These are phyloP conservation scores for Eupithecia pulchellata DNA, from an alignment of 2,888 invertebrate species.

Conservation along the genomic window DNA sequence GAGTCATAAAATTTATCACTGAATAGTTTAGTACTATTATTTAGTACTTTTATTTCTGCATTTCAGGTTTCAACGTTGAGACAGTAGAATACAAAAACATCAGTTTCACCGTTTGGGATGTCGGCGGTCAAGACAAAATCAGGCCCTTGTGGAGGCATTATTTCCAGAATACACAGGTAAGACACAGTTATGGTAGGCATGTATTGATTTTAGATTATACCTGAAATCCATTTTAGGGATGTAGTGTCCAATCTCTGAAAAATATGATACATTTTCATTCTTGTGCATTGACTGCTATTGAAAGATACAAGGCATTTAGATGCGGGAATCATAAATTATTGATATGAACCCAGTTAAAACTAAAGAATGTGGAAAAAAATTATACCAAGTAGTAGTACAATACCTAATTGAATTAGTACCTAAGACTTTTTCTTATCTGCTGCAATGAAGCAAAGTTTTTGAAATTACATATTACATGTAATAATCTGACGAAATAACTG, in stretches of 20 bases:
- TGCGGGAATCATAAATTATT: background rate
- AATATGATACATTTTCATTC: background rate
- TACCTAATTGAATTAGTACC: background rate
- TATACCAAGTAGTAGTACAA: background rate
- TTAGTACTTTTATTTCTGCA: slow-evolving; percentile 29
- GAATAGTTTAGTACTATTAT: slow-evolving; percentile 19
- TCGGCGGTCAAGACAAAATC: slow-evolving; percentile 99
- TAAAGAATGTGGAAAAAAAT: background rate
- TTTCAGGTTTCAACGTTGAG: slow-evolving; percentile 97
- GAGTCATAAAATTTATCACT: slow-evolving; percentile 18
- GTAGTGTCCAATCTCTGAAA: background rate
- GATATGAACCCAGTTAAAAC: background rate
- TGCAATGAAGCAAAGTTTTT: background rate
- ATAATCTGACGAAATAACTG: background rate
- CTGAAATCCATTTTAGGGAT: background rate
- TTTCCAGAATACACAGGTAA: slow-evolving; percentile 98
- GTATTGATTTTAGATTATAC: background rate
- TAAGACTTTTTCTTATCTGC: background rate
- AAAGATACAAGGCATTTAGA: background rate
- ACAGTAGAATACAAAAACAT: slow-evolving; percentile 99
- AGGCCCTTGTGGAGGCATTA: slow-evolving; percentile 99
- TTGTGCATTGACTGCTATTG: background rate
- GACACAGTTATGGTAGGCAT: slow-evolving; percentile 12
- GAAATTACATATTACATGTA: background rate
- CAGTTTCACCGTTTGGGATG: slow-evolving; percentile 99